A percentile compares a stretch with the other conserved stretches of the same genome.
phyloP scores from a whole-genome alignment of 64 coral and sea anemone species.

The Porites australiensis region DNA sequence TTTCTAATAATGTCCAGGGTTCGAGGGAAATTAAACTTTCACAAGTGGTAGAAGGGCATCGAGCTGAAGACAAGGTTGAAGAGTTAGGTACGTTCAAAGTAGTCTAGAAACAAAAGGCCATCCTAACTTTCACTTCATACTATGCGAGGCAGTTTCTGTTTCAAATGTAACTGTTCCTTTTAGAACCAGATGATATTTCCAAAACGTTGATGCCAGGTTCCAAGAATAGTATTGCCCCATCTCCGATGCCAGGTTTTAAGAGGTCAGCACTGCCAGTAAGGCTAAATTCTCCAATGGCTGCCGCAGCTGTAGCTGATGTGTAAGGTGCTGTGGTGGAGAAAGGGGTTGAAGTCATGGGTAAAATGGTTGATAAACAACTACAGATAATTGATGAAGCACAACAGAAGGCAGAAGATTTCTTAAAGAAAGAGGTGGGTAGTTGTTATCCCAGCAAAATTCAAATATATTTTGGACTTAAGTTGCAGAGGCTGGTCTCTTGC shows the following conservation, averaged over 20 bases:
- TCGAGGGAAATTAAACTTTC: no score
- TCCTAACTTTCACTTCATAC: no score
- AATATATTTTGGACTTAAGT: no score
- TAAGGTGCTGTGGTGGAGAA: slow-evolving; percentile 35
- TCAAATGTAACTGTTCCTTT: no score
- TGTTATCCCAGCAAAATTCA: background rate
- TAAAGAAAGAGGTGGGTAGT: slow-evolving; percentile 18
- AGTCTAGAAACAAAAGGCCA: no score
- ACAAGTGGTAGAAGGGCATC: no score
- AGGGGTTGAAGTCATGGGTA: slow-evolving; percentile 25
- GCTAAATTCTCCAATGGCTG: background rate
- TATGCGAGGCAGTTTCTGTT: no score
- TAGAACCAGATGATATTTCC: no score
- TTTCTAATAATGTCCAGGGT: no score
- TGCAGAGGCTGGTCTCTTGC: no score
- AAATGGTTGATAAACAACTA: slow-evolving; percentile 38
- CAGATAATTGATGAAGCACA: slow-evolving; percentile 42
- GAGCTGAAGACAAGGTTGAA: no score
- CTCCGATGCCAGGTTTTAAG: background rate
- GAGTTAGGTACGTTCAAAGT: no score
- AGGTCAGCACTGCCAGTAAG: background rate
- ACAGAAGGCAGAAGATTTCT: slow-evolving; percentile 24
- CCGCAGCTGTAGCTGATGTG: slow-evolving; percentile 9
- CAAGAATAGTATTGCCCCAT: background rate
- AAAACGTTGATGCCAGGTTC: background rate